Conservation (phyloP, 2,113 vertebrate species). For the Trogon melanurus region DNA sequence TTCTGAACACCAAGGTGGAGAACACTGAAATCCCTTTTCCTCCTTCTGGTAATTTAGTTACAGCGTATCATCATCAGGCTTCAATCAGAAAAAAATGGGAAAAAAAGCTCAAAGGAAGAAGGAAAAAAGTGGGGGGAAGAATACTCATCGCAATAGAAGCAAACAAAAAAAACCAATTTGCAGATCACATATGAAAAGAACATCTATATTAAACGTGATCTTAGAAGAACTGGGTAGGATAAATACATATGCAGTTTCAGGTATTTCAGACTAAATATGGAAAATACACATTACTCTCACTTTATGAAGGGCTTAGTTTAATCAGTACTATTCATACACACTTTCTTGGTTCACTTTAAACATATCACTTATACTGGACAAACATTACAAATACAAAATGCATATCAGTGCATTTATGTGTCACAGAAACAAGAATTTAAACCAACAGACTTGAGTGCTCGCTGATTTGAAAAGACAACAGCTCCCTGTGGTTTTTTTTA, state of each 20-base stretch:
- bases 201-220: not conserved
- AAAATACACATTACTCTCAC: not conserved
- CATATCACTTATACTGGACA: not conserved
- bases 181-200: not conserved
- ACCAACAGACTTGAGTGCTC: not conserved
- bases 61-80: not conserved
- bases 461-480: not conserved
- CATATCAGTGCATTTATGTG: not conserved
- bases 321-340: not conserved
- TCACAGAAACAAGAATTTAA: conserved; percentile 18
- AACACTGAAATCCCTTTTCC: not conserved
- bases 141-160: not conserved
- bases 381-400: not conserved
- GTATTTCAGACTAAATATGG: not conserved
- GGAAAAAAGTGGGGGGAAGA: not conserved
- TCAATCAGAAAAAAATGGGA: not conserved
- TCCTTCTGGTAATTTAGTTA: not conserved
- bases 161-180: not conserved
- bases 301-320: not conserved
- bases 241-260: not conserved
- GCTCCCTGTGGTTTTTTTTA: not conserved
- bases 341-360: not conserved
- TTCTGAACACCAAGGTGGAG: not conserved
- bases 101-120: not conserved
- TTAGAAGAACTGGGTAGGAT: not conserved